phyloP scores from a whole-genome alignment of 2,113 vertebrate species.

The Apodemus sylvaticus region DNA sequence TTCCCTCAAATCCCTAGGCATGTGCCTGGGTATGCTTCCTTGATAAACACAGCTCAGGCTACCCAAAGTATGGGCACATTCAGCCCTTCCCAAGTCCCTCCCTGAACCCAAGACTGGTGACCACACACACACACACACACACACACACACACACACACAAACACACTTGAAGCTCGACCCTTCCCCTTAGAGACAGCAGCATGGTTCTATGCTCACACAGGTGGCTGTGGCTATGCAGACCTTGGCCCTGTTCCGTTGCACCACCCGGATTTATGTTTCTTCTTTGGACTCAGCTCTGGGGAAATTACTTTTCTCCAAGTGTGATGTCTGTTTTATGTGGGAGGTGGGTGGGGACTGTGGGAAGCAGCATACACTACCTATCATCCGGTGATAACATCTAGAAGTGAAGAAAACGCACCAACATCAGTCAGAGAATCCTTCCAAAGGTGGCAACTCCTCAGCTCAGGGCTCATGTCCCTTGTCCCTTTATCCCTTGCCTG shows the following conservation, averaged over 20 bases:
- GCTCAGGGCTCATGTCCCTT: neutral
- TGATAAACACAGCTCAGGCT: accelerated
- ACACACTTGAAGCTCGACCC: neutral
- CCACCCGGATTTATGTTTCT: neutral
- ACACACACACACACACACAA: neutral
- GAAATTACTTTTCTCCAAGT: constrained; percentile 5
- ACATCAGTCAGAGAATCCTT: neutral
- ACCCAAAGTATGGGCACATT: neutral
- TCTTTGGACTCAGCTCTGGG: constrained; percentile 6
- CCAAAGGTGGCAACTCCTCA: neutral
- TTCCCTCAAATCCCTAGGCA: too few relatives aligned
- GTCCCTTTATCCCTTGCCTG: neutral
- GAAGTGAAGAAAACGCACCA: neutral
- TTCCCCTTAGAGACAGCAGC: neutral
- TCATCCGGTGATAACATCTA: neutral
- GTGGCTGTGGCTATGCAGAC: neutral
- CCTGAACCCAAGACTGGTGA: neutral
- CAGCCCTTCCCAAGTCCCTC: too few relatives aligned
- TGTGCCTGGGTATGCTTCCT: neutral
- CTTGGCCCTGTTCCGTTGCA: accelerated
- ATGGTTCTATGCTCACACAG: accelerated
- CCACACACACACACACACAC: neutral
- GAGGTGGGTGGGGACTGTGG: neutral
- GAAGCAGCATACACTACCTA: neutral
- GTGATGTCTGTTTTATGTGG: neutral